These are phyloP conservation scores for Esox masquinongy DNA, from an alignment of 2,797 vertebrate species.

Conservation along the genomic window DNA sequence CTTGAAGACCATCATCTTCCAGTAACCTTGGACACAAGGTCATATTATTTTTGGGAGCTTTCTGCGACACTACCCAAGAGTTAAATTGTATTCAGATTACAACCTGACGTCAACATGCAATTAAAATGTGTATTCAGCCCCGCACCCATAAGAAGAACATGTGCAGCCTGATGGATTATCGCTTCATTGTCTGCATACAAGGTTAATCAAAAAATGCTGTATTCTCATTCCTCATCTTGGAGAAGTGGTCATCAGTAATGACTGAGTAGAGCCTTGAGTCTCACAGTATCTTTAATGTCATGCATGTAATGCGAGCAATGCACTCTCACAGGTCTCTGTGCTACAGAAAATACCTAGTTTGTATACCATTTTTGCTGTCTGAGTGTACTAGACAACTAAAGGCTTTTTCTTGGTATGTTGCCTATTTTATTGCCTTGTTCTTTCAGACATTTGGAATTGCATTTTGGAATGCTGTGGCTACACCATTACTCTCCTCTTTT, in stretches of 20 bases:
- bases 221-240: conserved; percentile 10
- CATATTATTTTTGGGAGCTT: background rate
- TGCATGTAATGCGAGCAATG: conserved; percentile 47
- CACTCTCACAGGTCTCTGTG: conserved; percentile 43
- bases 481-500: conserved; percentile 20
- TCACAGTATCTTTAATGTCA: conserved; percentile 54
- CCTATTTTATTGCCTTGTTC: conserved; percentile 41
- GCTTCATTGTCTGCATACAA: background rate
- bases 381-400: conserved; percentile 56
- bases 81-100: background rate
- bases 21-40: background rate
- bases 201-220: background rate
- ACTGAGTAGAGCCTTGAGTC: conserved; percentile 30
- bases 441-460: conserved; percentile 54
- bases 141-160: background rate
- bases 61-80: background rate
- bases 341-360: conserved; percentile 38
- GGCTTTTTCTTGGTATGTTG: conserved; percentile 58
- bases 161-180: background rate
- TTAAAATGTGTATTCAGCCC: background rate
- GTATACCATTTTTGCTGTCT: conserved; percentile 50
- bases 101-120: background rate
- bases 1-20: background rate
- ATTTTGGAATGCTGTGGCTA: conserved; percentile 51
- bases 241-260: conserved; percentile 32